phyloP scores from a whole-genome alignment of 1,140 invertebrate species.

The Caenorhabditis tropicalis region DNA sequence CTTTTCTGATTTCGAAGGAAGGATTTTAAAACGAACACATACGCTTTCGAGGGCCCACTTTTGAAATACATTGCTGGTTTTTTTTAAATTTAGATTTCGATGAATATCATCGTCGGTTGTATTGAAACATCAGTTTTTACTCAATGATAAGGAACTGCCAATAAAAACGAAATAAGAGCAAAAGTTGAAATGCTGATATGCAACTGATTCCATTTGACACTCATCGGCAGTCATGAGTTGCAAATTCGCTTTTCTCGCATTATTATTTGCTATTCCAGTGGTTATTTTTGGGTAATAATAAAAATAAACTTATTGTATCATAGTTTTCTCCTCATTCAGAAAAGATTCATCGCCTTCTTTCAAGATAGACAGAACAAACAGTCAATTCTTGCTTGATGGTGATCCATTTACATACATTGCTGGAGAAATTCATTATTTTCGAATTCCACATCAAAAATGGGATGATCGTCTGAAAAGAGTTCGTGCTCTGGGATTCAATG shows the following conservation, averaged over 20 bases:
- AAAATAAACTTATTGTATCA: not conserved
- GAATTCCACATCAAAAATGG: slow-evolving; percentile 84
- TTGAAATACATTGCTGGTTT: too few species aligned
- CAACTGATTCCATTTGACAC: not conserved
- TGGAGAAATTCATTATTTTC: slow-evolving; percentile 90
- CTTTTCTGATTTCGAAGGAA: too few species aligned
- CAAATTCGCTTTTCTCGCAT: not conserved
- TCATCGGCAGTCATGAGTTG: slow-evolving; percentile 33
- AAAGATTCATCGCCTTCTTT: slow-evolving; percentile 29
- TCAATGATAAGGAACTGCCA: not conserved
- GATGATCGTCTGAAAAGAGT: slow-evolving; percentile 83
- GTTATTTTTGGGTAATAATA: not conserved
- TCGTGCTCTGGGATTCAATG: slow-evolving; percentile 84
- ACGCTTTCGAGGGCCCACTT: too few species aligned
- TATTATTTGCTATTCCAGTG: not conserved
- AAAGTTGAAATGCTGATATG: not conserved
- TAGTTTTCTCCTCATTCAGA: not conserved
- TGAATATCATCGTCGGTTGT: too few species aligned
- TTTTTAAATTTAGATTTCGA: not conserved
- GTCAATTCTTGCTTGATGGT: slow-evolving; percentile 47
- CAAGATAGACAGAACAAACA: slow-evolving; percentile 1
- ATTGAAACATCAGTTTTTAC: not conserved
- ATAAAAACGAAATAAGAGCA: not conserved
- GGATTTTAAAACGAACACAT: too few species aligned
- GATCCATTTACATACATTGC: slow-evolving; percentile 78